Percentiles rank a stretch among this genome's conserved stretches.
These are phyloP conservation scores for Phaenicophaeus curvirostris DNA, from an alignment of 2,797 vertebrate genomes.

Conservation along the genomic window DNA sequence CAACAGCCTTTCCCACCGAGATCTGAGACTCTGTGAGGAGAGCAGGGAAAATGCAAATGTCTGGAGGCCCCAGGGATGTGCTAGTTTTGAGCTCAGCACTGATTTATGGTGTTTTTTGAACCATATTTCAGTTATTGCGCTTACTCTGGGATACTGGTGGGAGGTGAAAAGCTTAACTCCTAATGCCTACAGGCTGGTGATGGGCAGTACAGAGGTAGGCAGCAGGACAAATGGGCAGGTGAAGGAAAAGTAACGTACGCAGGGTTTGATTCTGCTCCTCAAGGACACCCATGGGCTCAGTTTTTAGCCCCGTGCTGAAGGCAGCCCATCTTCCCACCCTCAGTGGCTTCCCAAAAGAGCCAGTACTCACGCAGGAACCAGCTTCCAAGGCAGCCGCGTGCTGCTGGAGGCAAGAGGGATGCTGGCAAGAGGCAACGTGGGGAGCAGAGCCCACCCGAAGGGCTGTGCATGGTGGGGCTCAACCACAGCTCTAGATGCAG, in stretches of 20 bases:
- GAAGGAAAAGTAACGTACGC: not conserved
- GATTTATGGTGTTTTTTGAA: not conserved
- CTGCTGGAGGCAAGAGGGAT: not conserved
- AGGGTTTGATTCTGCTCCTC: not conserved
- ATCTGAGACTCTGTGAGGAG: not conserved
- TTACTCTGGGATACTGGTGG: not conserved
- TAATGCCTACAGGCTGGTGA: not conserved
- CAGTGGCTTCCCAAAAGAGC: not conserved
- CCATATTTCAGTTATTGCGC: not conserved
- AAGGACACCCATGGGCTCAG: not conserved
- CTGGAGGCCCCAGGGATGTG: not conserved
- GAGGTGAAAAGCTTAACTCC: not conserved
- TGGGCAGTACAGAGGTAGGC: not conserved
- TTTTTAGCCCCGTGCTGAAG: not conserved
- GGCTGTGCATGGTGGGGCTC: not conserved
- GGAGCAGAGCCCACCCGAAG: not conserved
- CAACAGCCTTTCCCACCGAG: not conserved
- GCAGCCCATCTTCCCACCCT: not conserved
- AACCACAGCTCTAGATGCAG: not conserved
- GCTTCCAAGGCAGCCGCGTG: fast-evolving
- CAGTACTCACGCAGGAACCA: not conserved
- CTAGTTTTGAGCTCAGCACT: not conserved
- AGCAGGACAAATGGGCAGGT: not conserved
- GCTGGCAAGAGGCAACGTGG: fast-evolving
- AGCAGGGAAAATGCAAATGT: not conserved